phyloP scores from a whole-genome alignment of 2,113 vertebrate species.

The Boleophthalmus pectinirostris region DNA sequence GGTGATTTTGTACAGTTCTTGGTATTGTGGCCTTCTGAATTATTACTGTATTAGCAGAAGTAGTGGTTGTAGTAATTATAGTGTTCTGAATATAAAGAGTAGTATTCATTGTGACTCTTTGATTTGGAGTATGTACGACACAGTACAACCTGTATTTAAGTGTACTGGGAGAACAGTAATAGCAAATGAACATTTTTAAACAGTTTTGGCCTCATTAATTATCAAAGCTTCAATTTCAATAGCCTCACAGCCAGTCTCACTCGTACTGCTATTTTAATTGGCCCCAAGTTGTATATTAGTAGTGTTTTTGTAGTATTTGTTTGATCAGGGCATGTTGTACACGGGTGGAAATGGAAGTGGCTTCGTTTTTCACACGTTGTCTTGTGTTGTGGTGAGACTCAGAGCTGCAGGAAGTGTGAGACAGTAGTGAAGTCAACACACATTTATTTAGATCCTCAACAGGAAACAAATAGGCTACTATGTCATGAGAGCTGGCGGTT shows the following conservation, averaged over 20 bases:
- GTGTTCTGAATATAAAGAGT: too few relatives aligned
- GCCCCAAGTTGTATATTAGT: neutral
- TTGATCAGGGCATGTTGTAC: constrained; percentile 28
- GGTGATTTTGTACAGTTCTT: too few relatives aligned
- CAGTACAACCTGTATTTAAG: too few relatives aligned
- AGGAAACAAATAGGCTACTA: neutral
- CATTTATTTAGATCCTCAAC: constrained; percentile 50
- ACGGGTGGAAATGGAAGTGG: constrained; percentile 13
- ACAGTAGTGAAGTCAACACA: constrained; percentile 48
- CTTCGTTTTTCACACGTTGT: constrained; percentile 51
- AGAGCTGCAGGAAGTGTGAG: constrained; percentile 45
- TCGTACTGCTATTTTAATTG: neutral
- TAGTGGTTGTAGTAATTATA: too few relatives aligned
- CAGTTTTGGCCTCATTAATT: neutral
- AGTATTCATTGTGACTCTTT: too few relatives aligned
- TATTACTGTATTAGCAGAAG: too few relatives aligned
- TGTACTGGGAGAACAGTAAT: neutral
- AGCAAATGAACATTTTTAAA: neutral
- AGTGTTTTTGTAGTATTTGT: constrained; percentile 44
- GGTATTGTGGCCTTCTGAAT: too few relatives aligned
- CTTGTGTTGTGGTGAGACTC: constrained; percentile 42
- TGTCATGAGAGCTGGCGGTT: neutral
- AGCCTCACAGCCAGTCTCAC: neutral
- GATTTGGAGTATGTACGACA: too few relatives aligned
- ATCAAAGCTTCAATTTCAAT: neutral